Base-by-base conservation (phyloP, 2,113 vertebrate species). In the Perognathus longimembris region DNA sequence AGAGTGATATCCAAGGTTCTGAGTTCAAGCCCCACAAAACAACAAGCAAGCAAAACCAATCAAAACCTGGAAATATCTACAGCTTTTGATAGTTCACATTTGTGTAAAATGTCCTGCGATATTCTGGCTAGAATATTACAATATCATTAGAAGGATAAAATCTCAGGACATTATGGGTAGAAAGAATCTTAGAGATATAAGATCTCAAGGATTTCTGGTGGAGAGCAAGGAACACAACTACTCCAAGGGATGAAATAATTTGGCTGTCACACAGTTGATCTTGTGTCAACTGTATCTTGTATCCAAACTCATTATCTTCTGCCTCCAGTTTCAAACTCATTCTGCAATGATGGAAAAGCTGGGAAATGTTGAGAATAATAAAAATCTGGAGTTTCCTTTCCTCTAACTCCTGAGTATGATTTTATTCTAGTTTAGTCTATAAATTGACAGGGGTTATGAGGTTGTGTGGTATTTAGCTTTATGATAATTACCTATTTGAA, bases 401-500 rank as follows among this genome's bases (percentile, higher is more conserved):
- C 67, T 92, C 8, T 87, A 84, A 94, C 89, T 89, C 80, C 45
- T 82, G 85, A 95, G 93, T 85, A 45, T 70, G 80, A 76, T 91
- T 96, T 70, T 89, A 70, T 71, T 92, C 21, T 88, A 12, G 38
- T 32, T 83, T 12, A 85, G 84, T 75, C 84, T 94, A 89, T 94
- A 93, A 97, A 95, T 92, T 87, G 73, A 78, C 79, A 93, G 85
- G 84, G 86, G 75, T 90, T 96, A 92, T 95, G 74, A 74, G 38
- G 91, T 69, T 40, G 88, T 96, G 93, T 40, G 0, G n/a, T 86
- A 91, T 96, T 97, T 95, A 89, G 91, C 92, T 95, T 95, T 95
- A 85, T 95, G 97, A 95, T 94, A 91, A 93, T 97, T 97, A 90
- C 95, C 97, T 96, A 94, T 92, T 97, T 90, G 93, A 97, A 95